Conservation (phyloP, 2,797 vertebrate genomes). For the Falco cherrug region DNA sequence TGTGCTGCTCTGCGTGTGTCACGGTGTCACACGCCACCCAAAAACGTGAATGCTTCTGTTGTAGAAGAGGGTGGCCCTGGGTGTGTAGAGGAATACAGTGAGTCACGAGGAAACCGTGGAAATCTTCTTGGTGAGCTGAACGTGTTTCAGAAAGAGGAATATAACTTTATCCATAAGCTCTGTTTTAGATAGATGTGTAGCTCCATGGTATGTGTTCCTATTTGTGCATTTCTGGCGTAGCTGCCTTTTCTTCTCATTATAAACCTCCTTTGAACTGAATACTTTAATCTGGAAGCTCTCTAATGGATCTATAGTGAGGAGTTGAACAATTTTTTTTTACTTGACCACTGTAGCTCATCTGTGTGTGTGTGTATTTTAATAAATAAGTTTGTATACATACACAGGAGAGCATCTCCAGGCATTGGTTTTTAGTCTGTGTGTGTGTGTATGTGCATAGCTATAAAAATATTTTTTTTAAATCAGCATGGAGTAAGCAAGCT, state of each 20-base stretch:
- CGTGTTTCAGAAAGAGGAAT: not conserved
- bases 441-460: not conserved
- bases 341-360: not conserved
- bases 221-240: not conserved
- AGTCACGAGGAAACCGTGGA: not conserved
- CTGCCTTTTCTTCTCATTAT: not conserved
- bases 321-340: not conserved
- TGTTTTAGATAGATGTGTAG: accelerated
- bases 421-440: not conserved
- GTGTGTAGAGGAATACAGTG: not conserved
- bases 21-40: accelerated
- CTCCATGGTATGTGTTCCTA: not conserved
- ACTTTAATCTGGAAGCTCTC: not conserved
- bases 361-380: not conserved
- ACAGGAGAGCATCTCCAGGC: not conserved
- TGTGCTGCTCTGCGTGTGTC: accelerated
- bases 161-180: not conserved
- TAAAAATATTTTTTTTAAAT: not conserved
- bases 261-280: not conserved
- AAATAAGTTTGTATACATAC: not conserved
- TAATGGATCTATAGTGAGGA: not conserved
- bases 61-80: not conserved
- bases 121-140: not conserved
- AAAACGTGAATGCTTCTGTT: accelerated
- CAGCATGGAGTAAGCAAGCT: not conserved